These are phyloP conservation scores for Galleria mellonella DNA, from an alignment of 1,140 invertebrate genomes.

Conservation along the genomic window DNA sequence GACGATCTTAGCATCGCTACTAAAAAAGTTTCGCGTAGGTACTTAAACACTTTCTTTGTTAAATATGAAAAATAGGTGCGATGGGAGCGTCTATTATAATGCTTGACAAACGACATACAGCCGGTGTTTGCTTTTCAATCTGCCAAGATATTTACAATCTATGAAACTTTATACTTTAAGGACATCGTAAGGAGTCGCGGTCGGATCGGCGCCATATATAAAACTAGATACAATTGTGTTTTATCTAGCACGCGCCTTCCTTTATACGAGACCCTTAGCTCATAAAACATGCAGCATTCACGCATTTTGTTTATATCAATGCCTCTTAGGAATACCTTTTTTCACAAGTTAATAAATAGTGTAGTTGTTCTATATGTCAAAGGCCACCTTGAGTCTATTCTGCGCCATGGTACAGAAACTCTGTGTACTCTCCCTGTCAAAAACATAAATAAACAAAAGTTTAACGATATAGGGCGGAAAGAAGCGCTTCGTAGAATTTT, in stretches of 20 bases:
- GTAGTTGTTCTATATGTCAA: too few relatives aligned
- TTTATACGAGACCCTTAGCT: neutral
- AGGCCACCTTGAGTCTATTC: too few relatives aligned
- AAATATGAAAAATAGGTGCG: constrained; percentile 6
- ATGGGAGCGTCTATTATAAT: constrained; percentile 1
- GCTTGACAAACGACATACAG: constrained; percentile 8
- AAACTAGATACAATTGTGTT: neutral
- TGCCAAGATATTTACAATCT: constrained; percentile 18
- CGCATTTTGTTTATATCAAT: neutral
- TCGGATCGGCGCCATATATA: neutral
- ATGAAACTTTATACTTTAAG: constrained; percentile 9
- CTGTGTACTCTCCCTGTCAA: too few relatives aligned
- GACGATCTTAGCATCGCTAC: neutral
- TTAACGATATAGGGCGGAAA: too few relatives aligned
- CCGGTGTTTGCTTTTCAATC: constrained; percentile 15
- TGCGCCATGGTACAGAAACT: too few relatives aligned
- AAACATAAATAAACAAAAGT: too few relatives aligned
- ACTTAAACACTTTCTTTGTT: neutral
- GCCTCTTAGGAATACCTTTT: neutral
- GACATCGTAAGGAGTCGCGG: neutral
- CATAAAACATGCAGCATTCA: constrained; percentile 1
- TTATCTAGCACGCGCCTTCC: neutral
- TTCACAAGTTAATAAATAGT: neutral
- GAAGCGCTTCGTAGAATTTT: too few relatives aligned
- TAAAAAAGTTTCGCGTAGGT: neutral